These are phyloP conservation scores for Alviniconcha marisindica DNA, from an alignment of 1,140 invertebrate species.

Conservation along the genomic window DNA sequence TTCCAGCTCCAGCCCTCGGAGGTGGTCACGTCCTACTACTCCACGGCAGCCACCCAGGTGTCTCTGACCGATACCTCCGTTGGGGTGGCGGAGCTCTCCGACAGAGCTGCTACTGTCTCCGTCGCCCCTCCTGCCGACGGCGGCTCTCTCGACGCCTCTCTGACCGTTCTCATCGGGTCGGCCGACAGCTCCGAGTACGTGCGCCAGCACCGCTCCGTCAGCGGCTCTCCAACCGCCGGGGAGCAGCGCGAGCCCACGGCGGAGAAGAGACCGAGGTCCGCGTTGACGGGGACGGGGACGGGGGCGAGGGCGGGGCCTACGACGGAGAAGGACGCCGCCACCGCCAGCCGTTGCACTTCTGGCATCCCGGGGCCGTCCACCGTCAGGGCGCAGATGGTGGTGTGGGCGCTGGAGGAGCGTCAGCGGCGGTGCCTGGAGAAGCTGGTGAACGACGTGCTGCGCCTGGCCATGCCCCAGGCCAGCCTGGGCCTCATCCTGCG, in stretches of 20 bases:
- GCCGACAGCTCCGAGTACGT: no score
- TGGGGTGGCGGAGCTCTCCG: no score
- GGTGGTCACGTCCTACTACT: slow-evolving; percentile 1
- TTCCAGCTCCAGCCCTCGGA: not conserved
- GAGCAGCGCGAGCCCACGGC: not conserved
- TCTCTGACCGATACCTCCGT: not conserved
- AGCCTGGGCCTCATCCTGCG: not conserved
- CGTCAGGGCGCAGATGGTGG: not conserved
- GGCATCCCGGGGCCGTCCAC: not conserved
- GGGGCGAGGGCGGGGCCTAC: not conserved
- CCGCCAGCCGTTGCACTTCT: not conserved
- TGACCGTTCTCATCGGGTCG: no score
- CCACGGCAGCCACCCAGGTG: not conserved
- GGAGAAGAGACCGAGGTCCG: not conserved
- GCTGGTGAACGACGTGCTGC: slow-evolving; percentile 18
- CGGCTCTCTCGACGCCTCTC: no score
- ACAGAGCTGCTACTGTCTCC: no score
- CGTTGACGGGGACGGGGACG: not conserved
- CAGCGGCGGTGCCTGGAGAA: slow-evolving; percentile 23
- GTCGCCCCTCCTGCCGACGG: no score
- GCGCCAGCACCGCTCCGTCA: not conserved
- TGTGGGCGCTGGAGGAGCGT: slow-evolving; percentile 23
- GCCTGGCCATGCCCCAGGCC: slow-evolving; percentile 16
- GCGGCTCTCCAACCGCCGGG: not conserved
- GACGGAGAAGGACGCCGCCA: not conserved